These are phyloP conservation scores for Phoebastria nigripes DNA, from an alignment of 2,797 vertebrate species.

Conservation along the genomic window DNA sequence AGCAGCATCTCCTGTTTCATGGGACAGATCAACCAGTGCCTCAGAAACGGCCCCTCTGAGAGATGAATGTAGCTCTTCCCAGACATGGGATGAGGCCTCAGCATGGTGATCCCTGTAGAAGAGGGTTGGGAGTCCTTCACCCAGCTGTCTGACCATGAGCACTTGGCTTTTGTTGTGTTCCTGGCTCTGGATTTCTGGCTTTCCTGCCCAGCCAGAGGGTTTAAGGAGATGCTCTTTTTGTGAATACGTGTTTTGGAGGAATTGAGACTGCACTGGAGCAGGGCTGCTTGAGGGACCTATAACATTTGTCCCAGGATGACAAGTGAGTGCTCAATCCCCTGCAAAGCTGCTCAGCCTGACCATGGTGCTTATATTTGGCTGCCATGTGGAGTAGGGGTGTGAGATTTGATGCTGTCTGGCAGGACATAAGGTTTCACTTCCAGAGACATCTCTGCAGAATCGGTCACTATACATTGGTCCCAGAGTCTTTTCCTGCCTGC, in stretches of 20 bases:
- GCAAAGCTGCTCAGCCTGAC: background rate
- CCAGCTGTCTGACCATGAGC: background rate
- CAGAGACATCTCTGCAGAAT: background rate
- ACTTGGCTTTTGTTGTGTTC: background rate
- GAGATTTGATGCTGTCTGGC: background rate
- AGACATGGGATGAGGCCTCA: background rate
- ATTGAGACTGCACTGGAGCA: background rate
- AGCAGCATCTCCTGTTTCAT: background rate
- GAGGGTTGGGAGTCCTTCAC: background rate
- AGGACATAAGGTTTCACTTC: background rate
- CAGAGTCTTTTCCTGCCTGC: background rate
- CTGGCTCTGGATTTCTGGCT: background rate
- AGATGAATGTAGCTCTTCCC: background rate
- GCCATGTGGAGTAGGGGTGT: background rate
- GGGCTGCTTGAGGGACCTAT: background rate
- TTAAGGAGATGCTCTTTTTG: background rate
- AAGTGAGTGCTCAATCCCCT: background rate
- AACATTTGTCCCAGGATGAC: background rate
- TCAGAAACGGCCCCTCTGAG: background rate
- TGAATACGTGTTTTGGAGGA: background rate
- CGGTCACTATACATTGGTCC: background rate
- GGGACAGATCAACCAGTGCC: background rate
- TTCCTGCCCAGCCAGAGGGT: background rate
- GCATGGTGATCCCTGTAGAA: background rate
- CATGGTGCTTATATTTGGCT: background rate